Conservation (phyloP, 92 coral and sea anemone genomes). For the Zoanthus sansibaricus region DNA sequence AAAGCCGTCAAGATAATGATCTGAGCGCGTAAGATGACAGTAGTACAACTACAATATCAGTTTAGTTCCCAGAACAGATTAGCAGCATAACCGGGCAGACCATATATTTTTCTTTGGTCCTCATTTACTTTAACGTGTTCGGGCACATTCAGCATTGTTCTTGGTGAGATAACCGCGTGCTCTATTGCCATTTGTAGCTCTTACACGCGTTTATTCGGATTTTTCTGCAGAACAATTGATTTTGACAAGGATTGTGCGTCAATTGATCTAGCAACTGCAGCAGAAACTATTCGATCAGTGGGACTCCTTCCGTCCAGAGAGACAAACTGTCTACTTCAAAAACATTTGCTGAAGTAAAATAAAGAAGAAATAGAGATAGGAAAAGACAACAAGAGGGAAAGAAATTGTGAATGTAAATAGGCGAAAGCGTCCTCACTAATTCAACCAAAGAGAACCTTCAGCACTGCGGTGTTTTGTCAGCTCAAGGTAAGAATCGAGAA, state of each 20-base stretch:
- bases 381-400: not conserved
- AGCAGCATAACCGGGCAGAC: not conserved
- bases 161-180: slow-evolving; percentile 13
- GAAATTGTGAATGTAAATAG: not conserved
- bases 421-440: not conserved
- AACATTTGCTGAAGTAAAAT: not conserved
- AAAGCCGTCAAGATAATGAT: slow-evolving; percentile 35
- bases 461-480: not conserved
- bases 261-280: slow-evolving; percentile 25
- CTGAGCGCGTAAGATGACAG: slow-evolving; percentile 32
- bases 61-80: not conserved
- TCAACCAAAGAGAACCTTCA: not conserved
- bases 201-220: slow-evolving; percentile 22
- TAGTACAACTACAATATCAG: slow-evolving; percentile 4
- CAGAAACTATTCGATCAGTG: not conserved
- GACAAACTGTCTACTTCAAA: not conserved
- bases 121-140: slow-evolving; percentile 15
- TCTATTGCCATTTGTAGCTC: not conserved
- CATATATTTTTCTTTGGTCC: not conserved
- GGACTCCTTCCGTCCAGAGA: not conserved
- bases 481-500: slow-evolving; percentile 7
- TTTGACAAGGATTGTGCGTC: slow-evolving; percentile 47
- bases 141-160: slow-evolving; percentile 23
- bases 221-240: slow-evolving; percentile 34
- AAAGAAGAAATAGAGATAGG: not conserved